Evolutionary conservation across 2,888 invertebrate species (phyloP).

Genomic region (Lasioglossum zephyrum): DNA sequence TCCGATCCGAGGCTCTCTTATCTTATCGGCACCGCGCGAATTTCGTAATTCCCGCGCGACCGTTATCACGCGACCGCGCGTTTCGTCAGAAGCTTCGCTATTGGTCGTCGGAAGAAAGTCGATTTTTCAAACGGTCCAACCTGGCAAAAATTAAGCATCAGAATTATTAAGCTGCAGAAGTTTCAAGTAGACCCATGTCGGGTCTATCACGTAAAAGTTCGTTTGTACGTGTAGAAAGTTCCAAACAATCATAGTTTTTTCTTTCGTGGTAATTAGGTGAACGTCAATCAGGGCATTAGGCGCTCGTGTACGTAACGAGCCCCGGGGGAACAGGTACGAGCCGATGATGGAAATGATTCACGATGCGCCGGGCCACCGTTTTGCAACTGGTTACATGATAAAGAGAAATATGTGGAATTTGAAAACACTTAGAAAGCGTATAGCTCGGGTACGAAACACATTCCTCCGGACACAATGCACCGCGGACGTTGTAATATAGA

Average conservation of each 20-base stretch:
- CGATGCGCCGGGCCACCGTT: conserved; percentile 4
- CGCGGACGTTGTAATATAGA: conserved; percentile 48
- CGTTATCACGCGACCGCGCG: not conserved
- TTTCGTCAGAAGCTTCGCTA: not conserved
- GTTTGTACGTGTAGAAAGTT: not conserved
- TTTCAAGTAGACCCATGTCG: not conserved
- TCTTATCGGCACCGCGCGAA: not conserved
- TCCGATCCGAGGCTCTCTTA: conserved; percentile 10
- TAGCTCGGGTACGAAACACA: conserved; percentile 33
- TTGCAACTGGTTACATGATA: conserved; percentile 40
- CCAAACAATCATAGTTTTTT: not conserved
- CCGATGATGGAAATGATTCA: not conserved
- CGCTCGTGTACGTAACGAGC: not conserved
- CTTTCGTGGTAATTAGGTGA: not conserved
- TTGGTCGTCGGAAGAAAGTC: not conserved
- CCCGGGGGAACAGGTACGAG: not conserved
- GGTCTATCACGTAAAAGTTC: not conserved
- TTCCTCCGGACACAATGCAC: conserved; percentile 50
- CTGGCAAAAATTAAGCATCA: no score
- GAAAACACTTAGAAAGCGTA: conserved; percentile 50
- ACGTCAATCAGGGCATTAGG: not conserved
- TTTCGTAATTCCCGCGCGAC: conserved; percentile 23
- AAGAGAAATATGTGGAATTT: conserved; percentile 27
- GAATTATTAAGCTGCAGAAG: no score
- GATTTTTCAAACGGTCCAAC: not conserved